Evolutionary conservation across 2,113 vertebrate genomes (phyloP), one percentile per base, ranked within the genome.

Genomic region (Engystomops pustulosus): DNA sequence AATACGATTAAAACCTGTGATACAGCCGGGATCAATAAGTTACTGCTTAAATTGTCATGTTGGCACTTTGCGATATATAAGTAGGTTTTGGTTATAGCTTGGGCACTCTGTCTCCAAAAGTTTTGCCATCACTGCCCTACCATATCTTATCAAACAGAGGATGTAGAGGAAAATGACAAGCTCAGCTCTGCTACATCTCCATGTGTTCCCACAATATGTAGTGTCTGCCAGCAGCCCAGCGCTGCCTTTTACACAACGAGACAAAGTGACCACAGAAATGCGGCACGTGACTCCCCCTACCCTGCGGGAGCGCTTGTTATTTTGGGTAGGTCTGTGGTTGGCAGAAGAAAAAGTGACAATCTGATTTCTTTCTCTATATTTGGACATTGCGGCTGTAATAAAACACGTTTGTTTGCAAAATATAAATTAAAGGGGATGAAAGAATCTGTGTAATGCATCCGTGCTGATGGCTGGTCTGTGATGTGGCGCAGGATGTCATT

Each of bases 231-330:
- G 3, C 45, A 34, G 27, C 8, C 51, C 72, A 32, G 14, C 12
- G 2, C 72, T 11, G 45, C 1, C 53, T 53, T 27, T 75, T 32
- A 20, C 4, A 75, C 32, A 20, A 75, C 18, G 34, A 51, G 27
- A 75, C 45, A 53, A 75, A 32, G 25, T 17, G 20, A 18, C 49
- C 74, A 76, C 74, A 76, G 30, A 76, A 76, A 30, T 55, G 74
- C 20, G 18, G 30, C 47, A 3, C 47, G 4, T 34, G 27, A 20
- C 32, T 74, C 49, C 51, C 18, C 74, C 17, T 49, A 1, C 17
- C 30, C 36, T 23, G 74, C 55, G 74, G 74, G 36, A 51, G 25
- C 53, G 25, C n/a, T 36, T 32, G 47, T 76, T 76, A 76, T 76
- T 76, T n/a, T 11, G 74, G 27, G 3, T 55, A 34, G 20, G 49